phyloP scores from a whole-genome alignment of 2,113 vertebrate species.

The Balaeniceps rex region DNA sequence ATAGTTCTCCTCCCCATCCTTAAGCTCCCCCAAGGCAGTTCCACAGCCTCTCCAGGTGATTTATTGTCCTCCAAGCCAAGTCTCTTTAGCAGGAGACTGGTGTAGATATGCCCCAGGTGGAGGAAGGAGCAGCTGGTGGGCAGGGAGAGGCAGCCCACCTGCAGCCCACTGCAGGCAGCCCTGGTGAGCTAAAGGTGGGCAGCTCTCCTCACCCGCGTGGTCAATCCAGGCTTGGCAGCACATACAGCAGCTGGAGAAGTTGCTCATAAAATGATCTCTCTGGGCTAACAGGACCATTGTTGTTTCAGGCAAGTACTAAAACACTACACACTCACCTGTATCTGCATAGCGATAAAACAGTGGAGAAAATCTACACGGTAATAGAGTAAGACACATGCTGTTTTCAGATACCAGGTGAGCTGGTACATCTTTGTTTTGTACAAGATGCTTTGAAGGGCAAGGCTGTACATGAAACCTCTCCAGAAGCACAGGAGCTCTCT shows the following conservation, averaged over 20 bases:
- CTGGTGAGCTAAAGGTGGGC: neutral
- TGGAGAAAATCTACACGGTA: neutral
- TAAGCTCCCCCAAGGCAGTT: neutral
- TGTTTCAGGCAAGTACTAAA: neutral
- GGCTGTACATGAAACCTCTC: neutral
- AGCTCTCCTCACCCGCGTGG: fast-evolving
- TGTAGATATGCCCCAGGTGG: fast-evolving
- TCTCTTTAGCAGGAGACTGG: neutral
- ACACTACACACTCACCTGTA: neutral
- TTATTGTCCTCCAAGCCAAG: neutral
- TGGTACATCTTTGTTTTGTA: fast-evolving
- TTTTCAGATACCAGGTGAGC: neutral
- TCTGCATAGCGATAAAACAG: neutral
- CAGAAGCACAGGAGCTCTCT: neutral
- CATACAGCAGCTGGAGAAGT: neutral
- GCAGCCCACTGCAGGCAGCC: neutral
- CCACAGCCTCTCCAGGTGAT: neutral
- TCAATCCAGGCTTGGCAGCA: neutral
- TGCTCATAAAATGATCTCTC: neutral
- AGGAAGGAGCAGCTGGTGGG: neutral
- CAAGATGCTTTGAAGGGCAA: neutral
- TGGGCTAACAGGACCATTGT: neutral
- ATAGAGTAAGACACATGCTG: neutral
- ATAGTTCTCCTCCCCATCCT: neutral
- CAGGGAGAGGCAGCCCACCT: neutral